Evolutionary conservation across 2,113 vertebrate species (phyloP), one percentile per base, ranked within the genome.

Genomic region (Archilochus colubris): DNA sequence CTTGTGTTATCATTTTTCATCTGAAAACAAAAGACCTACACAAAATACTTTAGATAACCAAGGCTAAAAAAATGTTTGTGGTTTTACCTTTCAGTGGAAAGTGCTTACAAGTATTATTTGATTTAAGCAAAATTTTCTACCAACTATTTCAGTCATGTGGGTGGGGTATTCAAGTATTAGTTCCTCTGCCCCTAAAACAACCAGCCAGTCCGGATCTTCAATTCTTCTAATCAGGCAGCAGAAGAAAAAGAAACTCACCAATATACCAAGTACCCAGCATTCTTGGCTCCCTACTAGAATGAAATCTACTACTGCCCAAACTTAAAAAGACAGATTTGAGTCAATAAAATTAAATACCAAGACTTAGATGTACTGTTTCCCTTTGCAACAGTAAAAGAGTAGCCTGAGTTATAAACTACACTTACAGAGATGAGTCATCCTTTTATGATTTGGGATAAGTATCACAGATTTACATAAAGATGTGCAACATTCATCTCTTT

Each of bases 141-240:
- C 78, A 50, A 50, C 7, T 38, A 66, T 88, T 76, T 77, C 31
- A 55, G 10, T 72, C 92, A 86, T 83, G 82, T 91, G 87, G 16
- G 30, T 7, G 33, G 57, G 68, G 24, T 61, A 63, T 69, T 51
- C 33, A 43, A 76, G 55, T 84, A 70, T 40, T 68, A 25, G 30
- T 53, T 88, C 27, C 64, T 66, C 31, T 44, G 86, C 1, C 1
- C 11, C 17, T 7, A 69, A 64, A 78, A 59, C 7, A 31, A 46
- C 7, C 12, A 66, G 13, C 4, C 2, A 2, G 22, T 80, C n/a
- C 5, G 28, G 20, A 82, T 78, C 13, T 84, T 78, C 53, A 80
- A 62, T 91, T 94, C 50, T 66, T 63, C 70, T 72, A 72, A 85
- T 76, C 79, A 95, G 93, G 66, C 58, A 93, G 38, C 73, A 83